Evolutionary conservation across 30 jellyfish, hydroid and myxozoan species (phyloP).

Genomic region (Aurelia aurita complex sp. Pacific): DNA sequence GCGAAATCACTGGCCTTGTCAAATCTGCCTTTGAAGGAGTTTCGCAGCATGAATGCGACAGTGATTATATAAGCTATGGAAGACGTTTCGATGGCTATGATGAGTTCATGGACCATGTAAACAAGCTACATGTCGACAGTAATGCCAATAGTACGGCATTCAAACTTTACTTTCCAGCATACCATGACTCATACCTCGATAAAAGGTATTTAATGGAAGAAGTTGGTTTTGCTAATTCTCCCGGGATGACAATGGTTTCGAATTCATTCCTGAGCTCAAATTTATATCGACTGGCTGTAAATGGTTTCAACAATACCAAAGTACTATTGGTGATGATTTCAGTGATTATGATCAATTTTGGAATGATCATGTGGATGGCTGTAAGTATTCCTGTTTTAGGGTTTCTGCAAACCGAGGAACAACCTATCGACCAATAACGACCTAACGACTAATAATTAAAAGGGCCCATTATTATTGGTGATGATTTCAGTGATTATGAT

Average conservation of each 20-base stretch:
- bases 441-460: too few species aligned
- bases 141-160: neutral
- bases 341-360: constrained; percentile 22
- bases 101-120: constrained; percentile 14
- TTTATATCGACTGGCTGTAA: constrained; percentile 24
- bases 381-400: constrained; percentile 5
- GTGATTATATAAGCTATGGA: neutral
- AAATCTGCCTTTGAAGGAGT: neutral
- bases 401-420: too few species aligned
- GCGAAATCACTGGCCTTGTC: neutral
- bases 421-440: too few species aligned
- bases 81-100: constrained; percentile 14
- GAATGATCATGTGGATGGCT: constrained; percentile 38
- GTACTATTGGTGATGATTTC: neutral
- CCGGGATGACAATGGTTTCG: constrained; percentile 52
- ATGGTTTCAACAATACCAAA: constrained; percentile 19
- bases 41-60: neutral
- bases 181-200: constrained; percentile 6
- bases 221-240: constrained; percentile 35
- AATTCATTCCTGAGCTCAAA: constrained; percentile 21
- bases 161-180: constrained; percentile 43
- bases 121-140: neutral
- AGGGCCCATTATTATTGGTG: too few species aligned
- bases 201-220: neutral
- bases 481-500: too few species aligned